A percentile compares a stretch with the other conserved stretches of the same genome.
phyloP scores from a whole-genome alignment of 2,888 invertebrate species.

The Eurois occulta region DNA sequence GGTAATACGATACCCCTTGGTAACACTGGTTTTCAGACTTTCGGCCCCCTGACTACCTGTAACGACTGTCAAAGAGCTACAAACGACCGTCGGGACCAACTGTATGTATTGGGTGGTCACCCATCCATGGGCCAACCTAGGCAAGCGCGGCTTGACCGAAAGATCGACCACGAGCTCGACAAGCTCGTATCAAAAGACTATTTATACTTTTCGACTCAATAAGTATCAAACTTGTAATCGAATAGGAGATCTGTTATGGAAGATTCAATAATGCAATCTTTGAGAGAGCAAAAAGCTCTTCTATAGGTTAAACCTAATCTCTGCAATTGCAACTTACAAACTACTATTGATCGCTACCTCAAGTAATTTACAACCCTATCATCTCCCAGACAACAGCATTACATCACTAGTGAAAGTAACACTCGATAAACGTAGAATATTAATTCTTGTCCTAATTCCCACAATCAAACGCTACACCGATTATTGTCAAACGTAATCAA shows the following conservation, averaged over 20 bases:
- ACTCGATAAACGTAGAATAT: conserved; percentile 64
- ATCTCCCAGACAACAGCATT: conserved; percentile 37
- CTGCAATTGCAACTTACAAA: not conserved
- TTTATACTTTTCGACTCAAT: not conserved
- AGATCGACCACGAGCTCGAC: too few relatives aligned
- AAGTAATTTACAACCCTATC: conserved; percentile 28
- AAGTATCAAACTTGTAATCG: not conserved
- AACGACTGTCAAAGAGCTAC: too few relatives aligned
- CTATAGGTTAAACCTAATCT: not conserved
- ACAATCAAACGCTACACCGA: conserved; percentile 76
- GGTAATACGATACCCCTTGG: too few relatives aligned
- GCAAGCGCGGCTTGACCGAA: too few relatives aligned
- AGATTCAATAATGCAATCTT: not conserved
- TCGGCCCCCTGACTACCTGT: too few relatives aligned
- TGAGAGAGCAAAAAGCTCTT: not conserved
- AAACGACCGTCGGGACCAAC: too few relatives aligned
- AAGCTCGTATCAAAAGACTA: not conserved
- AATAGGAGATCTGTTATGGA: not conserved
- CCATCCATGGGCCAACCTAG: too few relatives aligned
- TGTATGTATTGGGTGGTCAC: too few relatives aligned
- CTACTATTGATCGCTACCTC: conserved; percentile 30
- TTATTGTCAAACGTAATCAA: conserved; percentile 85
- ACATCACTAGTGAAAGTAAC: conserved; percentile 68
- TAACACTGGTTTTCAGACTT: too few relatives aligned
- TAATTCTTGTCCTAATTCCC: conserved; percentile 75